phyloP scores from a whole-genome alignment of 2,797 vertebrate species.

The Momotus momota region DNA sequence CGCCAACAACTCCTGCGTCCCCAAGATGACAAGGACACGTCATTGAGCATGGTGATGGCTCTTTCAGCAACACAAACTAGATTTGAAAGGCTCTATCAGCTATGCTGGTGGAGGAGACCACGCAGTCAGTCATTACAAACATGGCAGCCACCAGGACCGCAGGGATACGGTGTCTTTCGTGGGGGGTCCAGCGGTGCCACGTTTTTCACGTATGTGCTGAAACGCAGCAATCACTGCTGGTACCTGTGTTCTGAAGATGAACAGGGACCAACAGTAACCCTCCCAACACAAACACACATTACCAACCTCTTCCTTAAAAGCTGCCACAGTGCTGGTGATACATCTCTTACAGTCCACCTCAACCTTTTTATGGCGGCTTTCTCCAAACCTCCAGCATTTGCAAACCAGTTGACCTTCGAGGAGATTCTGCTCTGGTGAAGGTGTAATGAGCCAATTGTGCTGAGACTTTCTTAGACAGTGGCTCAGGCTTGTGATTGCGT shows the following conservation, averaged over 20 bases:
- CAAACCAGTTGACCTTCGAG: neutral
- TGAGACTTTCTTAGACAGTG: neutral
- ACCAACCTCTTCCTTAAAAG: neutral
- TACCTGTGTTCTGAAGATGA: neutral
- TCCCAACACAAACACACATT: neutral
- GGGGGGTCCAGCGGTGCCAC: neutral
- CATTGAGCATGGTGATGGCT: neutral
- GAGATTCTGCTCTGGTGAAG: neutral
- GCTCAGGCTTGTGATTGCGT: neutral
- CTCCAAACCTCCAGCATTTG: neutral
- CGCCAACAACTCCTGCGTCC: fast-evolving
- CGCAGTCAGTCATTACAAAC: fast-evolving
- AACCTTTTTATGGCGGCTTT: neutral
- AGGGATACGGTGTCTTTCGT: neutral
- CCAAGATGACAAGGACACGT: fast-evolving
- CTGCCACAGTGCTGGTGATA: neutral
- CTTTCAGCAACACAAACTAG: neutral
- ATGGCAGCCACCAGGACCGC: no score
- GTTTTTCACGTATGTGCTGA: fast-evolving
- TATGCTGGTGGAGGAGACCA: fast-evolving
- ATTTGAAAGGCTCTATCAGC: neutral
- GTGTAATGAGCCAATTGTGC: neutral
- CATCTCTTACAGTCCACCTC: neutral
- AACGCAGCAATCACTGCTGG: neutral
- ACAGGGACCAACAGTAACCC: neutral